Evolutionary conservation across 35 echinoderm and acorn worm genomes (phyloP).

Genomic region (Hemicentrotus pulcherrimus): DNA sequence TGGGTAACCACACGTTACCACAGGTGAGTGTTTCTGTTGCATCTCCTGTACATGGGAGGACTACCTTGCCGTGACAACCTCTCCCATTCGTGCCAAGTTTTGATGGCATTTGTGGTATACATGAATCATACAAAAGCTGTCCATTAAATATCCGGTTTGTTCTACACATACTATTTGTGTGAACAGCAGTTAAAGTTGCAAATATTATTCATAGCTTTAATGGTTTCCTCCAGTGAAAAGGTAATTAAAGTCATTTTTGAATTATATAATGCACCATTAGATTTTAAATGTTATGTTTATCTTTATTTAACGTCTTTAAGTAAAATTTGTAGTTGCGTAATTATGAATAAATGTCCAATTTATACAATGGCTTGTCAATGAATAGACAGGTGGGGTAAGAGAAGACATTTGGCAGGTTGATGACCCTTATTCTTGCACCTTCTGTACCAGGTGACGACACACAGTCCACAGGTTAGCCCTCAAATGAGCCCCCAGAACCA

Average conservation of each 20-base stretch:
- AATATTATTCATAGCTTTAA: too few species aligned
- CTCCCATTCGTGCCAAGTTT: neutral
- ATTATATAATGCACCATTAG: too few species aligned
- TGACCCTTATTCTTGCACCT: neutral
- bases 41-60: too few species aligned
- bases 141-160: neutral
- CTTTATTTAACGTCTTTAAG: too few species aligned
- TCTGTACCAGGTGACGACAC: constrained; percentile 53
- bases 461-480: constrained; percentile 94
- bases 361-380: too few species aligned
- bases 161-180: neutral
- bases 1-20: constrained; percentile 43
- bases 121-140: neutral
- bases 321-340: too few species aligned
- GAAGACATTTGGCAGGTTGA: too few species aligned
- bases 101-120: neutral
- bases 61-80: neutral
- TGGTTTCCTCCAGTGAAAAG: too few species aligned
- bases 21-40: constrained; percentile 27
- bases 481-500: constrained; percentile 79
- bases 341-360: too few species aligned
- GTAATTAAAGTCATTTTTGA: too few species aligned
- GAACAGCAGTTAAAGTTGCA: neutral
- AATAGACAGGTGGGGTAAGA: too few species aligned
- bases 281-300: too few species aligned